Evolutionary conservation across 1,140 invertebrate species (phyloP), one percentile per base, ranked within the genome.

Genomic region (Marisa cornuarietis): DNA sequence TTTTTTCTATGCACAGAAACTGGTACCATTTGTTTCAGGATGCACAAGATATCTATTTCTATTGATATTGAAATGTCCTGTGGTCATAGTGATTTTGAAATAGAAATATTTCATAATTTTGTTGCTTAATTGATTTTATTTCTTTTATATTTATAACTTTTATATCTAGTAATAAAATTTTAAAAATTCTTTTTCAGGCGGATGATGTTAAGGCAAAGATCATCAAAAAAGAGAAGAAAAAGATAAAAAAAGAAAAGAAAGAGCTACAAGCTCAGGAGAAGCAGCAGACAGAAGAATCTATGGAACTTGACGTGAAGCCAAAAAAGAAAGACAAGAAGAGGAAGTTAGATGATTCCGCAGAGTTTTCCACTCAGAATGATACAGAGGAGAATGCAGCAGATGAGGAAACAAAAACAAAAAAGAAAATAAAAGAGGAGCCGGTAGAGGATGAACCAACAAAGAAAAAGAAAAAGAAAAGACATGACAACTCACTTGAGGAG

Each of bases 271-370:
- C 54, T 66, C 71, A 73, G 54, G 81, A 74, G 18, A 80, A 79
- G 69, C 69, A 78, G 31, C 81, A 82, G 76, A 85, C 85, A 77
- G 86, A 89, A 76, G 86, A 83, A 73, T 85, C 80, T 24, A 61
- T 78, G 65, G 71, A 78, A 51, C 77, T 78, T 18, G 75, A 80
- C 75, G 82, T 71, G 31, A 62, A 68, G 51, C 52, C 81, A 54
- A 85, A 85, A 73, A 86, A 85, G 71, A 86, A 82, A 78, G 87
- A 90, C 74, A 90, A 88, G 74, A 90, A 90, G 86, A 86, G 88
- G 76, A 85, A 62, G 54, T 58, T 58, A 58, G 54, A 42, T 1
- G 31, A 42, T 6, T 42, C 31, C 6, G 31, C 31, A 42, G 31
- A 42, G 31, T 42, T 42, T 42, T 42, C 31, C 31, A 42, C 31